A percentile compares a stretch with the other conserved stretches of the same genome.
Evolutionary conservation across 2,888 invertebrate genomes (phyloP).

Genomic region (Sthenelais limicola): DNA sequence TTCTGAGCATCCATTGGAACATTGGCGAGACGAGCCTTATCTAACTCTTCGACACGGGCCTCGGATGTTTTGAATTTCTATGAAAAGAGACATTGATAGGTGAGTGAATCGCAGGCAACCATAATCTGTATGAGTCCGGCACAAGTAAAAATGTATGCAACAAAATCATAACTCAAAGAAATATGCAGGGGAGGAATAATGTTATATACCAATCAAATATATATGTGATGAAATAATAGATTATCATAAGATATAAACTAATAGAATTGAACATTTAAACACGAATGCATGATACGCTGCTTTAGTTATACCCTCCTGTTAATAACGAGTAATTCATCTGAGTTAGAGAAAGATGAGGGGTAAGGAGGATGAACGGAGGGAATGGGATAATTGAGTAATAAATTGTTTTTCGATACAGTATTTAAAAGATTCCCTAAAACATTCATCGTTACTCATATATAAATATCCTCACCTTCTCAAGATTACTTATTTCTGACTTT

Average conservation of each 20-base stretch:
- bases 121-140: not conserved
- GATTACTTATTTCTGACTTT: slow-evolving; percentile 56
- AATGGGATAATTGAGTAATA: too few relatives aligned
- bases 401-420: too few relatives aligned
- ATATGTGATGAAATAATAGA: not conserved
- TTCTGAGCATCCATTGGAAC: slow-evolving; percentile 64
- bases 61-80: slow-evolving; percentile 51
- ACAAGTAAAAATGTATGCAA: not conserved
- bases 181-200: not conserved
- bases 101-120: too few relatives aligned
- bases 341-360: too few relatives aligned
- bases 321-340: too few relatives aligned
- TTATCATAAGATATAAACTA: too few relatives aligned
- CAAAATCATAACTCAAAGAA: not conserved
- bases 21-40: slow-evolving; percentile 61
- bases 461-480: slow-evolving; percentile 40
- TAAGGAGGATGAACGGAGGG: too few relatives aligned
- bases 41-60: slow-evolving; percentile 57
- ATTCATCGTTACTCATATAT: too few relatives aligned
- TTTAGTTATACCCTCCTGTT: too few relatives aligned
- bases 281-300: too few relatives aligned
- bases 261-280: too few relatives aligned
- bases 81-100: not conserved
- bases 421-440: too few relatives aligned
- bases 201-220: not conserved